Evolutionary conservation across 2,888 invertebrate species (phyloP).

Genomic region (Ornithoptera alexandrae): DNA sequence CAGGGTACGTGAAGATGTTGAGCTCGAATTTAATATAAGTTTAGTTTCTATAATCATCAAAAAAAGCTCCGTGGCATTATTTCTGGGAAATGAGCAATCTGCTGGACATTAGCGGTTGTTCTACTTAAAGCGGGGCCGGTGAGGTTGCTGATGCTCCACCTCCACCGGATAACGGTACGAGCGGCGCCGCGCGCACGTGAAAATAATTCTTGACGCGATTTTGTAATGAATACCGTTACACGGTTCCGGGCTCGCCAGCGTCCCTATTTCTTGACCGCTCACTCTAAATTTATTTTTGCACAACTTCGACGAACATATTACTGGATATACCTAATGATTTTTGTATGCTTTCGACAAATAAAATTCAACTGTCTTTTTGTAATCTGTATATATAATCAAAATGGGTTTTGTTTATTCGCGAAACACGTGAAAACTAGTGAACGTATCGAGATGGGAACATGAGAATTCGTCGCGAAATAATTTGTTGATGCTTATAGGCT

Average conservation of each 20-base stretch:
- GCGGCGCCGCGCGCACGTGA: constrained; percentile 70
- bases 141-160: constrained; percentile 48
- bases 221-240: constrained; percentile 77
- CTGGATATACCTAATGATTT: neutral
- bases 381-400: neutral
- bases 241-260: constrained; percentile 75
- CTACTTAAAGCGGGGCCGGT: constrained; percentile 56
- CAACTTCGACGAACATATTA: neutral
- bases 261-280: constrained; percentile 72
- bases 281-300: constrained; percentile 62
- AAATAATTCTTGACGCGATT: constrained; percentile 79
- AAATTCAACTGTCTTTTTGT: neutral
- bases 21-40: neutral
- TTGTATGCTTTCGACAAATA: neutral
- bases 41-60: neutral
- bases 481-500: no score
- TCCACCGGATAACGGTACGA: constrained; percentile 66
- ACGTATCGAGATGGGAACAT: no score
- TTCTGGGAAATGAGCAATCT: constrained; percentile 18
- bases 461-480: no score
- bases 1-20: neutral
- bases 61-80: constrained; percentile 5
- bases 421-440: no score
- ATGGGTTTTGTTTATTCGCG: no score
- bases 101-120: constrained; percentile 49